Base-by-base conservation (phyloP, 1,140 invertebrate genomes). In the Venustaconcha ellipsiformis region DNA sequence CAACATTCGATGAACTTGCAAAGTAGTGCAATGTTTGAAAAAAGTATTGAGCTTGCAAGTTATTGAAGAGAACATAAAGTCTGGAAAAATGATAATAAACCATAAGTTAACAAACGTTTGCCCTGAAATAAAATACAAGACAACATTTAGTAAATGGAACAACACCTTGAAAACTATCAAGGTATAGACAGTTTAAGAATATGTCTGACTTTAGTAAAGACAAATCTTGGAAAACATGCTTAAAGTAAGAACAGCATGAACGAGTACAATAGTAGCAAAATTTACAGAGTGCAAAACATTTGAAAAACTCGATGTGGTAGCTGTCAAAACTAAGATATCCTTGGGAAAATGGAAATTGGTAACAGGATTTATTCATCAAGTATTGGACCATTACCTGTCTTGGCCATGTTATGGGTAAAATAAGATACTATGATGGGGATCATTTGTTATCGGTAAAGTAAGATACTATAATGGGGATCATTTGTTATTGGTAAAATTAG, bases 1-100 rank as follows among this genome's bases (percentile, higher is more conserved):
- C 84, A n/a, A 59, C 69, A 20, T 72, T 78, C 18, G 86, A 87
- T 79, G 85, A 84, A 67, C 67, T 67, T 65, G 85, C 84, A 26
- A 83, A 15, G 68, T 73, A 3, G 86, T 87, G 14, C 78, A 83
- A 67, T 79, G 77, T 55, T 15, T 82, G 30, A 77, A 78, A 68
- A 67, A 82, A 14, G 72, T 57, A 17, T 56, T 81, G 18, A 79
- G 67, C 23, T 23, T 23, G n/a, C 30, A 55, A 67, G n/a, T 67
- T 67, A 55, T 26, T 15, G 66, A 67, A 20, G 56, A 67, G 14
- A 20, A 15, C 15, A 55, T 14, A 3, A 75, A 69, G 20, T 18
- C 37, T 6, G 56, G 48, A 18, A n/a, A 30, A 57, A 14, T 56
- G 12, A 57, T 4, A 15, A 17, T 73, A 14, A 57, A 23, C 23